Evolutionary conservation across 2,113 vertebrate species (phyloP), one percentile per base, ranked within the genome.

Genomic region (Silurus asotus): DNA sequence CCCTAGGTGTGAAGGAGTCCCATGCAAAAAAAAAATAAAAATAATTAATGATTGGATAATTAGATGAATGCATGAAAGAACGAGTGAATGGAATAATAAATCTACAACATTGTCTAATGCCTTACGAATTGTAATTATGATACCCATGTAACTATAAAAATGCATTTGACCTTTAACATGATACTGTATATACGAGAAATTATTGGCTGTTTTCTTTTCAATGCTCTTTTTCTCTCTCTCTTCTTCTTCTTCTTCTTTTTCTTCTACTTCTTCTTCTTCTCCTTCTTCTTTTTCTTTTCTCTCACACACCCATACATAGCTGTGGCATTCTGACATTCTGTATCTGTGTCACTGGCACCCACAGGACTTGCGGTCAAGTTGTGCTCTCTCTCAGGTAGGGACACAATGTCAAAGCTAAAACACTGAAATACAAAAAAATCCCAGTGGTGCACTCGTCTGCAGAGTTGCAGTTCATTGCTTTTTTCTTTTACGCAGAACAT

Each of bases 291-390:
- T 65, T 79, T 51, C 82, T 51, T 76, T 23, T 76, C 51, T 55
- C 37, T 28, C 62, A 70, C 51, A 28, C 87, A 84, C 74, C 83
- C 77, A 81, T 56, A 74, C 37, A 20, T 37, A 72, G 20, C 76
- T 81, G 11, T 67, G 25, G 56, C n/a, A 86, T 80, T 69, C 62
- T 80, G 82, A 87, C 77, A 82, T 55, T 78, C 67, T 25, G 82
- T 85, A 89, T 72, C 78, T 85, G 84, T 86, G 88, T 88, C 83
- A 87, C 64, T 72, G 61, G 23, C 65, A 62, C 88, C 85, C 82
- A 87, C 75, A 87, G 86, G 85, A 80, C 62, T 49, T 59, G 62
- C 56, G 85, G 78, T 72, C 86, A 87, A 81, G 55, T 82, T 87
- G 70, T 74, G 69, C 79, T 85, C 72, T 77, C 49, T 88, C 76